Evolutionary conservation across 2,113 vertebrate species (phyloP), one percentile per base, ranked within the genome.

Genomic region (Nansenia antarctica): DNA sequence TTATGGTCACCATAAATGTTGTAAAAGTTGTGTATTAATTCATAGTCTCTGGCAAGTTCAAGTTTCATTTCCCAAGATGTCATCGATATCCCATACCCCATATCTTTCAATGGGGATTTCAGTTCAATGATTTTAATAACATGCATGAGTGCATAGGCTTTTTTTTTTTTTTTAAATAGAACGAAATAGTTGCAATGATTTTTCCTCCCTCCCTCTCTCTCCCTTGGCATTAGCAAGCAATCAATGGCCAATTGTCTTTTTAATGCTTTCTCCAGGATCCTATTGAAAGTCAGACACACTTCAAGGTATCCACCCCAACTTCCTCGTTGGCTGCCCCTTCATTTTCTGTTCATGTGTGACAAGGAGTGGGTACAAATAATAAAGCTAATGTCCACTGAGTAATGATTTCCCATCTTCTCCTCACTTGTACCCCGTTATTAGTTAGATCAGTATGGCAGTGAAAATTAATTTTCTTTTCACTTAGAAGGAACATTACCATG

Each of bases 381-480:
- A 91, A 93, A 94, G 93, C 94, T 93, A 93, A 95, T 95, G 94
- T 95, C 95, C 92, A 79, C 89, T 91, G 91, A 93, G 88, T 94
- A 95, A 96, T 95, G 94, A 95, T 95, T 95, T 95, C 90, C 93
- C 93, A 94, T 95, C 93, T 94, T 91, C 91, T 89, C 85, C 90
- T 92, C 86, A 89, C 89, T 87, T 92, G 91, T 94, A 92, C 91
- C 90, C 91, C 83, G 88, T 92, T 94, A 96, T 95, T 97, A 95
- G 92, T 86, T 91, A 91, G 89, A 95, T 94, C 89, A 92, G 94
- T 88, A 92, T 87, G 89, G 91, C 90, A 86, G 89, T 91, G 91
- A 92, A 94, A 95, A 96, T 96, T 93, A 93, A 96, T 95, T 96
- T 94, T 94, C 93, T 94, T 91, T 95, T 95, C 94, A 94, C 93